Conservation (phyloP, 2,113 vertebrate species). For the Oenanthe oenanthe region DNA sequence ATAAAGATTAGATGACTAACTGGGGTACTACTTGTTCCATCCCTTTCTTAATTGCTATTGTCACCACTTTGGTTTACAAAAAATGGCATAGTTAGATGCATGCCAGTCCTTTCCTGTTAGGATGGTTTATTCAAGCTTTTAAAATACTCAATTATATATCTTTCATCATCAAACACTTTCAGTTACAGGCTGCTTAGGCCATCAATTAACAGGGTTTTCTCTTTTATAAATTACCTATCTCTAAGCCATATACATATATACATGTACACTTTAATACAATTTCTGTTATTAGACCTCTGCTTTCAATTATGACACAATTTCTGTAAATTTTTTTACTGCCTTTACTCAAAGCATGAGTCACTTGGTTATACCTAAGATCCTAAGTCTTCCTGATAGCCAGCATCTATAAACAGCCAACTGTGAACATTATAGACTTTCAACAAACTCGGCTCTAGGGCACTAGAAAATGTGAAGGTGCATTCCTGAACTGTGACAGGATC, state of each 20-base stretch:
- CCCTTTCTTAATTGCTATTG: neutral
- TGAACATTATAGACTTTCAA: neutral
- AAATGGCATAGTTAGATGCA: neutral
- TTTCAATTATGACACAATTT: neutral
- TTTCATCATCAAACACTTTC: neutral
- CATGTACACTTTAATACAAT: neutral
- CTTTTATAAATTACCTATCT: neutral
- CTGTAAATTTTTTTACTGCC: neutral
- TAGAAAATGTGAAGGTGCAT: neutral
- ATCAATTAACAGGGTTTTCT: neutral
- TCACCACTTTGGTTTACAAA: neutral
- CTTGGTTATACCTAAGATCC: neutral
- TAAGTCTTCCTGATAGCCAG: neutral
- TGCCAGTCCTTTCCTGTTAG: neutral
- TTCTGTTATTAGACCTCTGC: neutral
- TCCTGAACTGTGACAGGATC: neutral
- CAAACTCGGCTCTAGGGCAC: neutral
- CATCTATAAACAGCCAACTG: neutral
- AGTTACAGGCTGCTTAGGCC: neutral
- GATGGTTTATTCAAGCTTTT: neutral
- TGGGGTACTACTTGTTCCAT: neutral
- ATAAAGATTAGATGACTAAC: slow-evolving; percentile 15
- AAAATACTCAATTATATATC: neutral
- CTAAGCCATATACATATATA: neutral
- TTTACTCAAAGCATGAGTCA: neutral